phyloP scores from a whole-genome alignment of 2,113 vertebrate genomes.

The Heteronetta atricapilla region DNA sequence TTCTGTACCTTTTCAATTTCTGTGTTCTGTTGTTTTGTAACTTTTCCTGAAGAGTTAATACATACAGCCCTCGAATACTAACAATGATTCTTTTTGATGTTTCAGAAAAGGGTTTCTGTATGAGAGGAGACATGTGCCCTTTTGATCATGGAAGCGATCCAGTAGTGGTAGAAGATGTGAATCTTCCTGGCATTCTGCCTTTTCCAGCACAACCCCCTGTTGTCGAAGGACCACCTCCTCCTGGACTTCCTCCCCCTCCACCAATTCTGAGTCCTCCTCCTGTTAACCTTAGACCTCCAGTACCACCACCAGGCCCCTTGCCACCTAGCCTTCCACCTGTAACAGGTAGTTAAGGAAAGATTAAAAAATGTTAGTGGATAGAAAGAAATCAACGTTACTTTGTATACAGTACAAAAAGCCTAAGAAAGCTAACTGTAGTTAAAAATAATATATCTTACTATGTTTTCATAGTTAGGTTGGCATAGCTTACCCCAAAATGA shows the following conservation, averaged over 20 bases:
- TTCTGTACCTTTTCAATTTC: neutral
- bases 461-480: neutral
- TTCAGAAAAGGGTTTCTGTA: conserved; percentile 97
- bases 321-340: conserved; percentile 94
- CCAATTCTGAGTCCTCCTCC: conserved; percentile 92
- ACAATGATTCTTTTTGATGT: neutral
- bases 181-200: conserved; percentile 93
- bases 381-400: neutral
- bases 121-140: conserved; percentile 97
- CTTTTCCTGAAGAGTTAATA: neutral
- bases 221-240: conserved; percentile 89
- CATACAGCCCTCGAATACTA: neutral
- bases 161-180: conserved; percentile 97
- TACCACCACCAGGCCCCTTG: conserved; percentile 88
- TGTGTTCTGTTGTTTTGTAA: neutral
- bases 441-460: neutral
- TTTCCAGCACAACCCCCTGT: conserved; percentile 92
- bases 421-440: neutral
- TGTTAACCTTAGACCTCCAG: conserved; percentile 92
- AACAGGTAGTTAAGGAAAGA: conserved; percentile 80
- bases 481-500: neutral
- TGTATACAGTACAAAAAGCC: neutral
- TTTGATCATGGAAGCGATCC: conserved; percentile 98
- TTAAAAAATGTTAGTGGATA: neutral
- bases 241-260: conserved; percentile 89